Conservation (phyloP, 2,797 vertebrate species). For the Tokudaia muenninki region DNA sequence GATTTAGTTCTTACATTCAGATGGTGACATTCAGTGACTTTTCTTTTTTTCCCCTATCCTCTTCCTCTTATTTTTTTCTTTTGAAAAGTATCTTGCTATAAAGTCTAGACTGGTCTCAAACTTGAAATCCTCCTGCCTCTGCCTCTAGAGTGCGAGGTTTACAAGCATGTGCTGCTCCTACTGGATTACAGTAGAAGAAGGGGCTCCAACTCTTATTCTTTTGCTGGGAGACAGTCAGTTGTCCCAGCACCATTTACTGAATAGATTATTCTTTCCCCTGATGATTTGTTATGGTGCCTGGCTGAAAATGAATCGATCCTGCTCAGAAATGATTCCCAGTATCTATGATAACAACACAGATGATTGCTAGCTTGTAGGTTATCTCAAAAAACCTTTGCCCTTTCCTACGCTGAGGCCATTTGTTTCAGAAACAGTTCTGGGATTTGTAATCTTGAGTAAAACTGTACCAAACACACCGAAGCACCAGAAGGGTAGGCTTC, state of each 20-base stretch:
- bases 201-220: not conserved
- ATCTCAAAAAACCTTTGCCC: not conserved
- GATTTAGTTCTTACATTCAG: not conserved
- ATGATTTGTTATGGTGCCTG: not conserved
- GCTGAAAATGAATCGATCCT: not conserved
- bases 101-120: not conserved
- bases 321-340: conserved; percentile 1
- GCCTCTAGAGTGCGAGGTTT: not conserved
- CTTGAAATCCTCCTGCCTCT: not conserved
- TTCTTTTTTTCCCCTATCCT: not conserved
- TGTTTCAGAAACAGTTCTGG: conserved; percentile 13
- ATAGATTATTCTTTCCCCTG: conserved; percentile 30
- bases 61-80: not conserved
- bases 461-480: not conserved
- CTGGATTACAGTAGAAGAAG: not conserved
- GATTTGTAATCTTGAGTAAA: conserved; percentile 34
- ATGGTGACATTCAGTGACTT: not conserved
- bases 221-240: not conserved
- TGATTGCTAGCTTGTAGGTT: conserved; percentile 38
- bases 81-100: not conserved
- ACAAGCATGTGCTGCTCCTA: not conserved
- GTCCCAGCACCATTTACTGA: not conserved
- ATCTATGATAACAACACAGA: conserved; percentile 10
- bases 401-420: not conserved
- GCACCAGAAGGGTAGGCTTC: not conserved